Base-by-base conservation (phyloP, 1,140 invertebrate genomes). In the Colletes latitarsis region DNA sequence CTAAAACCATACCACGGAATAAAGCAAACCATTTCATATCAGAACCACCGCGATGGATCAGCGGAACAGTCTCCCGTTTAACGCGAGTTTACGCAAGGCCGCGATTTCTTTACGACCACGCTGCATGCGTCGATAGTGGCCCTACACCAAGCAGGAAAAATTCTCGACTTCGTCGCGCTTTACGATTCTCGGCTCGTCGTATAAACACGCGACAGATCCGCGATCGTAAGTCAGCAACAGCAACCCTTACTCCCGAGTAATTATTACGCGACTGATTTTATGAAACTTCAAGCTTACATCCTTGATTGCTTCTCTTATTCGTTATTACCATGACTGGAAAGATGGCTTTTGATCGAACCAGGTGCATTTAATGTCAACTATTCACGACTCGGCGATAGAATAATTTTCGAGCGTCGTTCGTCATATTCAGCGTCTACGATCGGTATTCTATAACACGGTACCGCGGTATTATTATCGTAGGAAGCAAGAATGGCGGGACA, bases 41-140 rank as follows among this genome's bases (percentile, higher is more conserved):
- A 66, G 62, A 64, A 74, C 49, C 46, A 21, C 14, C 76, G 70
- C 21, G 53, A 63, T 71, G 89, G 69, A 87, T 89, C 88, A 82
- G 58, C 53, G 10, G 10, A n/a, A 10, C 21, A 1, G 12, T 89
- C 85, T 80, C 82, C 58, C 89, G 89, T 90, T 77, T 90, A 88
- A 90, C 88, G 88, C 88, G 88, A 80, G 68, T 85, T 82, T 82
- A 92, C 90, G 88, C 88, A 89, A 90, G 88, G 41, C 88, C 84
- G 87, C 88, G 87, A 84, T 86, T 90, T 87, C 86, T 91, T 92
- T 91, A 91, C 89, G 90, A 91, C 73, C 88, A 70, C 21, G 21
- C 73, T 83, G 83, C 77, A 77, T 73, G 80, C 81, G 70, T 85
- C 83, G 84, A 86, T 86, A 82, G 79, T 53, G 60, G 19, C 64